Percentiles rank a stretch among this genome's conserved stretches.
Evolutionary conservation across 2,888 invertebrate genomes (phyloP).

Genomic region (Polymixis lichenea): DNA sequence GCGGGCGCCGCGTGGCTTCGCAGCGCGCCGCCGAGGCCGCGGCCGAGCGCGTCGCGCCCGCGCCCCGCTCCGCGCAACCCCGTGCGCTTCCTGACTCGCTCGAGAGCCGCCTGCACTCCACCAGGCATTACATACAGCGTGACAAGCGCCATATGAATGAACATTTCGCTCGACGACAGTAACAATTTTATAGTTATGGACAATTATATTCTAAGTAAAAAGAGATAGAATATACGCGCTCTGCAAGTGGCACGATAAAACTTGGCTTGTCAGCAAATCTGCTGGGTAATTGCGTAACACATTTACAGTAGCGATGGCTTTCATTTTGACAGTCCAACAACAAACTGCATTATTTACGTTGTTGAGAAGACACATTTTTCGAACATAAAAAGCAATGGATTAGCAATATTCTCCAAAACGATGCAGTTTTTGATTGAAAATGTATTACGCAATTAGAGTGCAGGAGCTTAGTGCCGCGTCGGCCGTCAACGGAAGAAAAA

Average conservation of each 20-base stretch:
- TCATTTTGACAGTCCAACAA: too few species aligned
- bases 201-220: constrained; percentile 8
- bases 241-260: not conserved
- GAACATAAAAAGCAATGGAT: too few species aligned
- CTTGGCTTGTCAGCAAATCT: not conserved
- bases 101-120: constrained; percentile 96
- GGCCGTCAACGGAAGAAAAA: not conserved
- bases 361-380: too few species aligned
- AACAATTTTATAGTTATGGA: constrained; percentile 48
- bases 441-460: too few species aligned
- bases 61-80: constrained; percentile 89
- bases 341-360: too few species aligned
- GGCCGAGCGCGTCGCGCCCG: constrained; percentile 73
- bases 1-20: constrained; percentile 91
- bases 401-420: too few species aligned
- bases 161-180: constrained; percentile 94
- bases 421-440: too few species aligned
- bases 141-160: constrained; percentile 94
- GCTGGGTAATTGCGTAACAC: too few species aligned
- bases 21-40: constrained; percentile 91
- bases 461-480: too few species aligned
- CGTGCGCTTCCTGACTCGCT: constrained; percentile 93
- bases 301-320: too few species aligned
- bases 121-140: constrained; percentile 97
- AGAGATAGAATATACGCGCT: not conserved